phyloP scores from a whole-genome alignment of 2,888 invertebrate species.

The Dryomyza anilis region DNA sequence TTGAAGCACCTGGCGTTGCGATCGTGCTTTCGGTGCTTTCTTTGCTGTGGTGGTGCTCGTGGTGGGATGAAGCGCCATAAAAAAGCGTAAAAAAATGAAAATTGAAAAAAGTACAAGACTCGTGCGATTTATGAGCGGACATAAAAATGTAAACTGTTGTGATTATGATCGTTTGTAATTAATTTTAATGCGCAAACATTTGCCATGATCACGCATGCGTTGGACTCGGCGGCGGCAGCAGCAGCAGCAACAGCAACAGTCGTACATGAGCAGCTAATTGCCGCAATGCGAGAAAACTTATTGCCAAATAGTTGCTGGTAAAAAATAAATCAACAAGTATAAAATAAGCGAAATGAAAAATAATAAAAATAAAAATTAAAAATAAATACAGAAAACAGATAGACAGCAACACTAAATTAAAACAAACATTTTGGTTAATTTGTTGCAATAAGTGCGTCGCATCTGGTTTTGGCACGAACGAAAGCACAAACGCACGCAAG shows the following conservation, averaged over 20 bases:
- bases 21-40: neutral
- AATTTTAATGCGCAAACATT: constrained; percentile 18
- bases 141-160: constrained; percentile 8
- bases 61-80: no score
- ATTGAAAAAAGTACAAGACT: no score
- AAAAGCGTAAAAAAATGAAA: neutral
- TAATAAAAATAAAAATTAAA: no score
- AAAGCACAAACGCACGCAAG: no score
- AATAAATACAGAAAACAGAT: no score
- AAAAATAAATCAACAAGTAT: no score
- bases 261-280: neutral
- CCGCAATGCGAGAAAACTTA: neutral
- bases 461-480: no score
- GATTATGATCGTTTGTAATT: constrained; percentile 15
- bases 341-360: no score
- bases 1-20: no score
- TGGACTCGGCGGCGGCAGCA: neutral
- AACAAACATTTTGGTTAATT: no score
- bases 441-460: no score
- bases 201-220: constrained; percentile 17
- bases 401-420: no score
- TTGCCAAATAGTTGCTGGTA: constrained; percentile 2
- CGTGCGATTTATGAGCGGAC: neutral
- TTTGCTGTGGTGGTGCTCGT: neutral
- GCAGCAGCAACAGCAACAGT: neutral